phyloP scores from a whole-genome alignment of 2,113 vertebrate species.

The Alexandromys fortis region DNA sequence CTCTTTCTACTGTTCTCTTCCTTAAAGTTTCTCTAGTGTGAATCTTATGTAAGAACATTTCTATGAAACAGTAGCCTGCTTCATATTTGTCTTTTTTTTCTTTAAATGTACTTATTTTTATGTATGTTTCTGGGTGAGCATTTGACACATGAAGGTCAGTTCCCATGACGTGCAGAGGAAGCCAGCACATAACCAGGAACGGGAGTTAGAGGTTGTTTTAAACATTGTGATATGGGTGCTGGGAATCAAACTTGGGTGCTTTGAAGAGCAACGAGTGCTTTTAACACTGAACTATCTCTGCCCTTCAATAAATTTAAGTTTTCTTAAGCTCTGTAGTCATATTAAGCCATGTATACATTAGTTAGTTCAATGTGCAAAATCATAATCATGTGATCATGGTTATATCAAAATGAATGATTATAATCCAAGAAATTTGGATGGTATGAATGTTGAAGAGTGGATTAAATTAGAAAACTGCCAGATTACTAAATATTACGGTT shows the following conservation, averaged over 20 bases:
- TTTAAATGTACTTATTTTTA: neutral
- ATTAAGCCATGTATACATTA: neutral
- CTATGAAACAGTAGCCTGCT: neutral
- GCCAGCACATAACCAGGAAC: neutral
- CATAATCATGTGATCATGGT: neutral
- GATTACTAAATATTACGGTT: neutral
- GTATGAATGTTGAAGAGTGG: neutral
- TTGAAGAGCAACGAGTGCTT: neutral
- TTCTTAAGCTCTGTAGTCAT: neutral
- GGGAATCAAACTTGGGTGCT: neutral
- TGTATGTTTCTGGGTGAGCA: neutral
- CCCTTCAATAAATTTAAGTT: neutral
- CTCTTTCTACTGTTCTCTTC: neutral
- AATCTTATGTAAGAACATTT: neutral
- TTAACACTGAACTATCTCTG: neutral
- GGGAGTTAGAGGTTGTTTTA: neutral
- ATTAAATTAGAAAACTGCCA: neutral
- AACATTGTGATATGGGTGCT: neutral
- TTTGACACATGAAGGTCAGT: neutral
- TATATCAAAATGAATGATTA: neutral
- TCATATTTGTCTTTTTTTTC: neutral
- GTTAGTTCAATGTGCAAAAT: neutral
- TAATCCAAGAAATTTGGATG: neutral
- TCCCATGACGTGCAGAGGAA: neutral
- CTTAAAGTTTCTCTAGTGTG: neutral